Evolutionary conservation across 1,140 invertebrate species (phyloP).

Genomic region (Drosophila trapezifrons): DNA sequence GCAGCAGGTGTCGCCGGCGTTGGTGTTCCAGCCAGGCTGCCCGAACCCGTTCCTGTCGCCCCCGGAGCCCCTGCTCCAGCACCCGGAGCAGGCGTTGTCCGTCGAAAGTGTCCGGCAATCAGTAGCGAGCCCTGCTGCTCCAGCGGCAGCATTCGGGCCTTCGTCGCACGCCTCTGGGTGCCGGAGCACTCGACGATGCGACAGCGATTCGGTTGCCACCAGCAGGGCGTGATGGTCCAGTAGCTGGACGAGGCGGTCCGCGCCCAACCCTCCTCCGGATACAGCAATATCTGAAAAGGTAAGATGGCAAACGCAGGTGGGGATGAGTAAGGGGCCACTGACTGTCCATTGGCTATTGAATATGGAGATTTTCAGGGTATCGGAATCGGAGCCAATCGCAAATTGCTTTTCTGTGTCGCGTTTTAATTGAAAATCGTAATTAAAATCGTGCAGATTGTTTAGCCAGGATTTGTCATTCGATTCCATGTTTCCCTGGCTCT

Average conservation of each 20-base stretch:
- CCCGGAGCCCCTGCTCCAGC: slow-evolving; percentile 1
- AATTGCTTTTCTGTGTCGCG: slow-evolving; percentile 76
- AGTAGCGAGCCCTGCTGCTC: slow-evolving; percentile 89
- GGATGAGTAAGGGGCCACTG: slow-evolving; percentile 15
- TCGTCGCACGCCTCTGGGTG: slow-evolving; percentile 90
- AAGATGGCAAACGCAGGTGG: slow-evolving; percentile 7
- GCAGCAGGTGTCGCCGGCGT: slow-evolving; percentile 32
- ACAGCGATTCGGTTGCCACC: slow-evolving; percentile 92
- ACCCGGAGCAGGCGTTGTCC: slow-evolving; percentile 41
- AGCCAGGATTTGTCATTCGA: slow-evolving; percentile 34
- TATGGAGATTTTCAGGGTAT: slow-evolving; percentile 43
- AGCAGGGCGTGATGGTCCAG: slow-evolving; percentile 93
- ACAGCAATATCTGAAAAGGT: slow-evolving; percentile 89
- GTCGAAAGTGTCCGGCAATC: slow-evolving; percentile 92
- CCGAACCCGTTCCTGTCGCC: slow-evolving; percentile 6
- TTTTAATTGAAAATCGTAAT: slow-evolving; percentile 79
- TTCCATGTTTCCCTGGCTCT: slow-evolving; percentile 19
- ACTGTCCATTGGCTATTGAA: slow-evolving; percentile 12
- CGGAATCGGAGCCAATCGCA: slow-evolving; percentile 59
- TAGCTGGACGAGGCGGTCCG: slow-evolving; percentile 92
- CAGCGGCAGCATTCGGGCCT: slow-evolving; percentile 91
- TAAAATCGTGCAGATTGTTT: slow-evolving; percentile 70
- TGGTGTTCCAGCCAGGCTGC: slow-evolving; percentile 38
- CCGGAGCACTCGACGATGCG: slow-evolving; percentile 93
- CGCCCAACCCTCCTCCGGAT: slow-evolving; percentile 94